Evolutionary conservation across 2,888 invertebrate genomes (phyloP), one percentile per base, ranked within the genome.

Genomic region (Arrhopalites spinosus): DNA sequence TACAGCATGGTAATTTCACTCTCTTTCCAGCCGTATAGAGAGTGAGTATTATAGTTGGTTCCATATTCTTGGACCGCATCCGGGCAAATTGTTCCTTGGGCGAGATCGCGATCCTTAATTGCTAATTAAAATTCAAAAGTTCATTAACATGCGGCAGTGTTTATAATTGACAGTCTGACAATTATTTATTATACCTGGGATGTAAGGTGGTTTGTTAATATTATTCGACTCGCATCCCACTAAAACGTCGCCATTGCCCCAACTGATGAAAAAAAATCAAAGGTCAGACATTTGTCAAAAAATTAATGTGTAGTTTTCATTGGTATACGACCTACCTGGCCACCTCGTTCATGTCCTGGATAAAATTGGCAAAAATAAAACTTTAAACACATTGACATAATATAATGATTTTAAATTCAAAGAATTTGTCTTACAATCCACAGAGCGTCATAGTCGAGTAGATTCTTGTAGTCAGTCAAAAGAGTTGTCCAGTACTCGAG

Each of bases 331-430:
- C n/a, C n/a, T 94, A 93, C 86, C 93, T 93, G 0, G 93, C 91
- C 0, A 93, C 93, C 84, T 94, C 95, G 85, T 95, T 94, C 94
- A 95, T 95, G 84, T 94, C 93, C 91, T 91, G 74, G 7, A 80
- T 66, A 74, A 74, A 66, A 70, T 74, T 70, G 73, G 74, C 1
- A n/a, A 74, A 66, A 70, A 74, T 69, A 75, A 75, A 17, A 29
- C 30, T 20, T 53, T 45, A 23, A 43, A 13, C 23, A 59, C 17
- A 59, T 20, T 59, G 23, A n/a, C n/a, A n/a, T n/a, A n/a, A n/a
- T 20, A 27, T 23, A 68, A 68, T 17, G n/a, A 45, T 17, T 67
- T 7, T 67, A n/a, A n/a, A n/a, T n/a, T n/a, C n/a, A n/a, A n/a
- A 11, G 45, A 45, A 45, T 11, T 25, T 71, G 75, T 88, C 90